A percentile compares a stretch with the other conserved stretches of the same genome.
Conservation (phyloP, 2,888 invertebrate genomes). For the Chromoteleia sp. region DNA sequence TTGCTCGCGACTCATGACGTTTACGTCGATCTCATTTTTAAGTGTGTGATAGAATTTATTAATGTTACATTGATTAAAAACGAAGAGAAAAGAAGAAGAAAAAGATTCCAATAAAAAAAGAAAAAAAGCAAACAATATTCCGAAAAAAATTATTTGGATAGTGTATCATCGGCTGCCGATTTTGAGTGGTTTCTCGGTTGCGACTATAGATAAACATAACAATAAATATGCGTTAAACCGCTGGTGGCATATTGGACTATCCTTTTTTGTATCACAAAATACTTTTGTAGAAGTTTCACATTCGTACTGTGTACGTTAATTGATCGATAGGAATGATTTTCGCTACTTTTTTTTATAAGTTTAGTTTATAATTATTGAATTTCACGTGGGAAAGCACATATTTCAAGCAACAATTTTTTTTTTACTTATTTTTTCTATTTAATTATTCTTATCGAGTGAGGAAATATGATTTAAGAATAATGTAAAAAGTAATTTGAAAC, state of each 20-base stretch:
- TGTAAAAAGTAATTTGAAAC: background rate
- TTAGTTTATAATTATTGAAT: conserved; percentile 49
- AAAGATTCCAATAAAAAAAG: background rate
- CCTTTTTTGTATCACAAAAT: conserved; percentile 68
- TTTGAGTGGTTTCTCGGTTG: conserved; percentile 64
- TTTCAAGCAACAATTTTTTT: conserved; percentile 12
- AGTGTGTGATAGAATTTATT: conserved; percentile 73
- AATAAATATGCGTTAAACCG: conserved; percentile 63
- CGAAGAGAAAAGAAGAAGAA: conserved; percentile 8
- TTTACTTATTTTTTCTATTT: conserved; percentile 1
- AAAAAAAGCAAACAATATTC: conserved; percentile 24
- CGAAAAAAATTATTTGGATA: conserved; percentile 37
- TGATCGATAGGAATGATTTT: conserved; percentile 64
- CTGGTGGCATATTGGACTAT: conserved; percentile 70
- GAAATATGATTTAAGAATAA: background rate
- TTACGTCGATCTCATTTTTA: conserved; percentile 79
- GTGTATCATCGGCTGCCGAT: conserved; percentile 36
- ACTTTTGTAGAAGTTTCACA: conserved; percentile 70
- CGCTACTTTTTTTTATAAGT: conserved; percentile 61
- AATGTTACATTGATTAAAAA: conserved; percentile 54
- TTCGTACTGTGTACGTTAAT: conserved; percentile 69
- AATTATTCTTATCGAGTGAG: background rate
- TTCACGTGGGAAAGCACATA: conserved; percentile 40
- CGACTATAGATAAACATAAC: conserved; percentile 58
- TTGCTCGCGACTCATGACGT: conserved; percentile 62